Conservation (phyloP, 2,888 invertebrate genomes). For the Amblyjoppa fuscipennis region DNA sequence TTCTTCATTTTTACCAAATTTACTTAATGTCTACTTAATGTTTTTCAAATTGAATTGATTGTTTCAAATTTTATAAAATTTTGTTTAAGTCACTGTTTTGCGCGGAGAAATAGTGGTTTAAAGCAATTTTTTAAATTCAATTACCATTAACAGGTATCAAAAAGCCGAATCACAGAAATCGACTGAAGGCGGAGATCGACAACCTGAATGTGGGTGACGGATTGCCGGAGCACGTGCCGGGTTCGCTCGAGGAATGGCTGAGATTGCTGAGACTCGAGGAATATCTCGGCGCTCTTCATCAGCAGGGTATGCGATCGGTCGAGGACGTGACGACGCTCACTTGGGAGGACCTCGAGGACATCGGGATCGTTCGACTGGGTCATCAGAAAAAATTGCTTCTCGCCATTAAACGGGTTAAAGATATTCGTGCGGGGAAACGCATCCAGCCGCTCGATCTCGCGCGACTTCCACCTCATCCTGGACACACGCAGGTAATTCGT, state of each 20-base stretch:
- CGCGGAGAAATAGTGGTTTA: background rate
- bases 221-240: conserved; percentile 97
- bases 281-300: conserved; percentile 95
- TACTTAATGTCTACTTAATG: too few species aligned
- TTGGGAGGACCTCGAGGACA: conserved; percentile 99
- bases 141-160: conserved; percentile 89
- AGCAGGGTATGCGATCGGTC: conserved; percentile 97
- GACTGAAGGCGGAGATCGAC: conserved; percentile 98
- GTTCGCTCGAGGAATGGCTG: conserved; percentile 98
- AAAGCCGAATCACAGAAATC: conserved; percentile 98
- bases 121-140: background rate
- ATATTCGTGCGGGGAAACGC: conserved; percentile 94
- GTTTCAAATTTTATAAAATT: too few species aligned
- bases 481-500: conserved; percentile 82
- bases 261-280: conserved; percentile 95
- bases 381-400: conserved; percentile 99
- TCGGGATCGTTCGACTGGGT: conserved; percentile 96
- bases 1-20: background rate
- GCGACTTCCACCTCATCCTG: conserved; percentile 86
- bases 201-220: conserved; percentile 97
- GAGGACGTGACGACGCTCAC: conserved; percentile 97
- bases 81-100: background rate
- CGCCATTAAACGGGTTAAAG: conserved; percentile 98
- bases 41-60: too few species aligned
- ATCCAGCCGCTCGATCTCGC: conserved; percentile 85